Percentiles rank a stretch among this genome's conserved stretches.
These are phyloP conservation scores for Arothron firmamentum DNA, from an alignment of 2,113 vertebrate species.

Conservation along the genomic window DNA sequence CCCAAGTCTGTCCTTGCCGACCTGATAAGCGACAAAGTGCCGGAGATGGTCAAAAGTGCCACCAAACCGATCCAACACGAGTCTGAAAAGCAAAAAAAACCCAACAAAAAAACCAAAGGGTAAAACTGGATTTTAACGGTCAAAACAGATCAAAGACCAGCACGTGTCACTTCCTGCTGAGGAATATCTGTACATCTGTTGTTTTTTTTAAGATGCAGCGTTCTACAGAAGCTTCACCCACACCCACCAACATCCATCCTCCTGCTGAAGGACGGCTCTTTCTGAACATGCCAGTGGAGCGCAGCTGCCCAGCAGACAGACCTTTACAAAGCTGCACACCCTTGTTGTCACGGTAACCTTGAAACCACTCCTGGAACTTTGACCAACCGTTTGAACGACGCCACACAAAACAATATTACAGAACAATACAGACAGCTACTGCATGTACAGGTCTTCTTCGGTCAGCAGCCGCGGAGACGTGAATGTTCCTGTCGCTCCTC, in stretches of 20 bases:
- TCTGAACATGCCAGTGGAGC: constrained; percentile 14
- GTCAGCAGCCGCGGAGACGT: constrained; percentile 44
- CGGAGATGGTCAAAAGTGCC: too few relatives aligned
- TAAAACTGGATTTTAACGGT: constrained; percentile 36
- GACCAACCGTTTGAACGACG: constrained; percentile 50
- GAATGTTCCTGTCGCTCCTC: too few relatives aligned
- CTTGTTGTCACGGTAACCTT: constrained; percentile 22
- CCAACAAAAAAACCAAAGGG: too few relatives aligned
- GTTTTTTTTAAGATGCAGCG: constrained; percentile 15
- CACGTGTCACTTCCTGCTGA: constrained; percentile 4
- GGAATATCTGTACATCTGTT: constrained; percentile 8
- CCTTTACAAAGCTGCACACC: constrained; percentile 32
- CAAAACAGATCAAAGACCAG: background rate
- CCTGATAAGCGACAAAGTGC: too few relatives aligned
- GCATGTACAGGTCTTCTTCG: constrained; percentile 31
- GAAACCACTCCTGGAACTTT: constrained; percentile 30
- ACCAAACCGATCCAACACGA: too few relatives aligned
- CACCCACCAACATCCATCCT: constrained; percentile 19
- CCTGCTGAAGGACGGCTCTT: constrained; percentile 52
- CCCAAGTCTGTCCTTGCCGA: too few relatives aligned
- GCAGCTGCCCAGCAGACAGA: constrained; percentile 8
- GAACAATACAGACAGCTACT: constrained; percentile 55
- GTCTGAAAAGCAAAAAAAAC: too few relatives aligned
- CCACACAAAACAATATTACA: constrained; percentile 53
- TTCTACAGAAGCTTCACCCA: constrained; percentile 30